phyloP scores from a whole-genome alignment of 2,888 invertebrate species.

The Drosophila koepferae region DNA sequence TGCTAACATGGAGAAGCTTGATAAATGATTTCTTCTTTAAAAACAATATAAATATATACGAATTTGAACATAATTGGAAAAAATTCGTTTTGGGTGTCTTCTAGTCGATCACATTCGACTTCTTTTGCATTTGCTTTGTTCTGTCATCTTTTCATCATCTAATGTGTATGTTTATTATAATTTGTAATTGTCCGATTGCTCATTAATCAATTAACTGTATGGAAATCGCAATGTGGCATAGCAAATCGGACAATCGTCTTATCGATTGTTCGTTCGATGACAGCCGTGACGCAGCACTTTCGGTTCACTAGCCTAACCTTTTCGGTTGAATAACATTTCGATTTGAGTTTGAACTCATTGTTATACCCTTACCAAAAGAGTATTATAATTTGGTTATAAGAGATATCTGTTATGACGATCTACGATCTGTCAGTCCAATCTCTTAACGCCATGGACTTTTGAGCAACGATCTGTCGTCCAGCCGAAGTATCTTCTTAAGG shows the following conservation, averaged over 20 bases:
- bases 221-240: neutral
- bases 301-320: slow-evolving; percentile 21
- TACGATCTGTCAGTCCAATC: too few species aligned
- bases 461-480: neutral
- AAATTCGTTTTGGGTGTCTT: neutral
- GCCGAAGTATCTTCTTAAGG: neutral
- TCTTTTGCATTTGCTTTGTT: neutral
- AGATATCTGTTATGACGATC: neutral
- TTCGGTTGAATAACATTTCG: slow-evolving; percentile 67
- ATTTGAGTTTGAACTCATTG: slow-evolving; percentile 15
- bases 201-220: slow-evolving; percentile 15
- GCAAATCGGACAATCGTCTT: slow-evolving; percentile 28
- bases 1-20: too few species aligned
- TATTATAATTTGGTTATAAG: neutral
- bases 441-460: too few species aligned
- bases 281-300: slow-evolving; percentile 20
- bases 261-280: slow-evolving; percentile 24
- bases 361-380: neutral
- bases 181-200: slow-evolving; percentile 14
- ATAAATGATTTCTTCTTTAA: too few species aligned
- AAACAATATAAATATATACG: too few species aligned
- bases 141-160: neutral
- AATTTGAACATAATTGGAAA: neutral
- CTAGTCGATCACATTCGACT: neutral
- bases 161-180: neutral